These are phyloP conservation scores for Iguana delicatissima DNA, from an alignment of 2,797 vertebrate species.

Conservation along the genomic window DNA sequence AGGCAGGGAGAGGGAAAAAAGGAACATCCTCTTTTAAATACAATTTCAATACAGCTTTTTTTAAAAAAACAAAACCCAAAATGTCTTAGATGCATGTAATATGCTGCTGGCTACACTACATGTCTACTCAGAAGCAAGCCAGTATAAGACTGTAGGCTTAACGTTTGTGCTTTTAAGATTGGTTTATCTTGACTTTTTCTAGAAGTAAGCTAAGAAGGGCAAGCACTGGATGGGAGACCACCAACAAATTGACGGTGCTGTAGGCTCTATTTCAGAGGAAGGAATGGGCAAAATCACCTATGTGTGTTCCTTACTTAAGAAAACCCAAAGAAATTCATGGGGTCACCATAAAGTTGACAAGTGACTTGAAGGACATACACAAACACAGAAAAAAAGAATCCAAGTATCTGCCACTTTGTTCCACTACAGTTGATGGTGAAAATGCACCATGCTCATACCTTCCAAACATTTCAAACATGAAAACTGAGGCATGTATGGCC, in stretches of 20 bases:
- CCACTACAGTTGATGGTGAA: not conserved
- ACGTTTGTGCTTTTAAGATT: slow-evolving; percentile 29
- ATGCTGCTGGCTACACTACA: not conserved
- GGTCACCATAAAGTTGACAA: too few species aligned
- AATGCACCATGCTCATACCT: not conserved
- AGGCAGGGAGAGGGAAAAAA: not conserved
- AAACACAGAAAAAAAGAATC: not conserved
- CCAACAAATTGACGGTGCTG: too few species aligned
- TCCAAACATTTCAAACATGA: too few species aligned
- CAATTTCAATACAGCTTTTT: too few species aligned
- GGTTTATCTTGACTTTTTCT: not conserved
- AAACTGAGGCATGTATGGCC: too few species aligned
- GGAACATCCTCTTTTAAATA: not conserved
- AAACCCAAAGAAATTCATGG: too few species aligned
- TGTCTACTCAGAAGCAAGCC: not conserved
- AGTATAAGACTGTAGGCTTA: not conserved
- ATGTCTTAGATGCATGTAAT: not conserved
- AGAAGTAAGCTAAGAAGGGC: not conserved
- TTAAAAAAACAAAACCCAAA: too few species aligned
- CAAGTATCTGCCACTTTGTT: not conserved
- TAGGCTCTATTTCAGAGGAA: too few species aligned
- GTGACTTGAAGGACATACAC: too few species aligned
- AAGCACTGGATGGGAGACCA: too few species aligned
- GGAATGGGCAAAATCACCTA: too few species aligned
- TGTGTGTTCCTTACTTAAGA: too few species aligned